A percentile compares a stretch with the other conserved stretches of the same genome.
phyloP scores from a whole-genome alignment of 92 coral and sea anemone species.

The Pocillopora meandrina region DNA sequence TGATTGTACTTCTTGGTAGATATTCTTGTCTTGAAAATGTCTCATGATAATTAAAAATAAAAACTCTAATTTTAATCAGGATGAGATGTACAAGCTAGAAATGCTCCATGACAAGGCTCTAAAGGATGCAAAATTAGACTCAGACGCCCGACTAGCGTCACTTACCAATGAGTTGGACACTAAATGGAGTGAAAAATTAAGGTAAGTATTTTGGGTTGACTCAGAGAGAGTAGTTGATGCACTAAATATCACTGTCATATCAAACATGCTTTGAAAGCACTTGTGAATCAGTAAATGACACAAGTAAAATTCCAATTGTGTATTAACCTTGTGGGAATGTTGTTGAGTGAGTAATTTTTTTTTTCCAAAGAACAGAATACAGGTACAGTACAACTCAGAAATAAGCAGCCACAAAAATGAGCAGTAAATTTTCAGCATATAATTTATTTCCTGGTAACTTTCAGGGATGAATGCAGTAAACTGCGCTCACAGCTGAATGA shows the following conservation, averaged over 20 bases:
- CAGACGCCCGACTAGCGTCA: conserved; percentile 66
- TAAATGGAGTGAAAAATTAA: conserved; percentile 84
- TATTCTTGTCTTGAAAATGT: not conserved
- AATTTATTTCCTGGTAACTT: not conserved
- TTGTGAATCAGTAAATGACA: not conserved
- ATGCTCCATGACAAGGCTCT: conserved; percentile 52
- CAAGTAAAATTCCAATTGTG: not conserved
- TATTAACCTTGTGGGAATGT: not conserved
- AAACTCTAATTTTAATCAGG: conserved; percentile 36
- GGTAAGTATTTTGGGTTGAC: conserved; percentile 45
- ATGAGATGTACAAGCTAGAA: conserved; percentile 67
- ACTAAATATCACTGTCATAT: too few species aligned
- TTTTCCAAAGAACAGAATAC: too few species aligned
- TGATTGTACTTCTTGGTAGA: too few species aligned
- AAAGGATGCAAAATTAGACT: conserved; percentile 64
- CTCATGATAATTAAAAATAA: not conserved
- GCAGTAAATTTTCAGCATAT: too few species aligned
- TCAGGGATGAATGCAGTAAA: conserved; percentile 76
- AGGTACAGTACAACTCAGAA: too few species aligned
- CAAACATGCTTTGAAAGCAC: too few species aligned
- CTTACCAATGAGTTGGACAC: conserved; percentile 67
- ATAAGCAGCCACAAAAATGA: too few species aligned
- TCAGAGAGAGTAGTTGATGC: not conserved
- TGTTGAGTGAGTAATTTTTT: not conserved
- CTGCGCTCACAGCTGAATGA: conserved; percentile 77